Conservation (phyloP, 2,888 invertebrate species). For the Hydrotaea cyrtoneurina region DNA sequence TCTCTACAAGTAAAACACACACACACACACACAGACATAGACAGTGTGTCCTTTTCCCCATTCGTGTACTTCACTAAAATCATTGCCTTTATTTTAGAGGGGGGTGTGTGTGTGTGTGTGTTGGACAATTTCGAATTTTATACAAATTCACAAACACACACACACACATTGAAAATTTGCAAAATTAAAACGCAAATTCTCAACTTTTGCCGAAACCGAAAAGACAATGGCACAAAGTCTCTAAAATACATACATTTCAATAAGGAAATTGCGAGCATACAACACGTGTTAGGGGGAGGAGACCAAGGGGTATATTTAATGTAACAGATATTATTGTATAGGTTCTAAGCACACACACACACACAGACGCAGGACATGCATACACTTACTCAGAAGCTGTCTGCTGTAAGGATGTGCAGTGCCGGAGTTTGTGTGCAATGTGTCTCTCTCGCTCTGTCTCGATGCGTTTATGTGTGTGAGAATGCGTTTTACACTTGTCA, state of each 20-base stretch:
- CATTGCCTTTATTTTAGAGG: neutral
- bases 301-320: neutral
- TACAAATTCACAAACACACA: neutral
- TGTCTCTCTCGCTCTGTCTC: neutral
- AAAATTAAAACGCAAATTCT: conserved; percentile 72
- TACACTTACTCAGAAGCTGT: neutral
- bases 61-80: neutral
- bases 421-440: neutral
- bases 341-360: neutral
- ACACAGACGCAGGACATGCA: neutral
- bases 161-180: neutral
- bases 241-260: conserved; percentile 57
- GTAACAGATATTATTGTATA: conserved; percentile 18
- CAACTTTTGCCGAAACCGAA: conserved; percentile 42
- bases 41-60: neutral
- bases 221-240: conserved; percentile 49
- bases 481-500: conserved; percentile 6
- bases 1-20: conserved; percentile 43
- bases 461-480: conserved; percentile 9
- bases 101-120: neutral
- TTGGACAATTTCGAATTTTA: neutral
- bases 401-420: neutral
- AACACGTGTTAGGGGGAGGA: neutral
- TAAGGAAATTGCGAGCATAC: conserved; percentile 54
- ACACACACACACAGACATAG: no score